phyloP scores from a whole-genome alignment of 1,140 invertebrate species.

The Formica selysi region DNA sequence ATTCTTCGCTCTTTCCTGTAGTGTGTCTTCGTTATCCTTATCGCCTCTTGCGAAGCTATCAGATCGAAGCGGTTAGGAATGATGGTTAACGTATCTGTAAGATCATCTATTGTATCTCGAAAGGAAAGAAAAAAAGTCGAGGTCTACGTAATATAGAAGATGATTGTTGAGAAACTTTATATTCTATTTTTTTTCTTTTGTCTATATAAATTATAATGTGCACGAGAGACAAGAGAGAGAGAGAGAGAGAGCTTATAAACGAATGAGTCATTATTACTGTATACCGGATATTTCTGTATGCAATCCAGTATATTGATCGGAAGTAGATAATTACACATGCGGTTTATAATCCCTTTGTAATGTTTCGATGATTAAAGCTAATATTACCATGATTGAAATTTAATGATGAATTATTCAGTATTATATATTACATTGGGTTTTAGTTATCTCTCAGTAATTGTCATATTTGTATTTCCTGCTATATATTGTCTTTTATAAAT shows the following conservation, averaged over 20 bases:
- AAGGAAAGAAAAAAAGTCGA: background rate
- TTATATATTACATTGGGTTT: slow-evolving; percentile 2
- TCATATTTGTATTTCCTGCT: background rate
- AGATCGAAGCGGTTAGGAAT: background rate
- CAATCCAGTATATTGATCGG: slow-evolving; percentile 38
- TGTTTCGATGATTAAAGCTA: slow-evolving; percentile 50
- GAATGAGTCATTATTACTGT: background rate
- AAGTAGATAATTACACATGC: slow-evolving; percentile 44
- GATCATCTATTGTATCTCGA: background rate
- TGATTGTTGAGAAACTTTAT: background rate
- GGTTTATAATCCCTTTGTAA: slow-evolving; percentile 59
- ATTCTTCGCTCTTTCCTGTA: background rate
- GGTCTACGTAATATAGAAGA: background rate
- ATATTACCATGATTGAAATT: slow-evolving; percentile 56
- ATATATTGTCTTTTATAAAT: slow-evolving; percentile 1
- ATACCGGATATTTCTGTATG: background rate
- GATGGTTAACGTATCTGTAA: background rate
- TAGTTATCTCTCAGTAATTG: slow-evolving; percentile 36
- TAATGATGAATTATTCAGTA: slow-evolving; percentile 45
- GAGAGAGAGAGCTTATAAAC: background rate
- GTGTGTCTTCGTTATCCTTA: slow-evolving; percentile 29
- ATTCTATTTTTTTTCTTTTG: background rate
- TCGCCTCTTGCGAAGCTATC: background rate
- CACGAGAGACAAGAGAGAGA: too few relatives aligned
- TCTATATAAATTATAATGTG: background rate